phyloP scores from a whole-genome alignment of 1,140 invertebrate genomes.

The Drosophila pachea region DNA sequence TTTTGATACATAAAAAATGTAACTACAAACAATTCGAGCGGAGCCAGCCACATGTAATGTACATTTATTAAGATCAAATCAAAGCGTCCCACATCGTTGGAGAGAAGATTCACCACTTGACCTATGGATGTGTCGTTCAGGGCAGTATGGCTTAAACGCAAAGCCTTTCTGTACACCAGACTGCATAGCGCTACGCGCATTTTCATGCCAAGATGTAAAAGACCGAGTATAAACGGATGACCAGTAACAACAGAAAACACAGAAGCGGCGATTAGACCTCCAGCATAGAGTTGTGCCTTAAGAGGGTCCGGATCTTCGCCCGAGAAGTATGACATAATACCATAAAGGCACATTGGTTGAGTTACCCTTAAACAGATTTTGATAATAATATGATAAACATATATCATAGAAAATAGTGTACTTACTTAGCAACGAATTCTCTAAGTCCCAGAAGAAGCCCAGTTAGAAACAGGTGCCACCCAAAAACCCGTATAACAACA shows the following conservation, averaged over 20 bases:
- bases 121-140: conserved; percentile 88
- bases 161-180: conserved; percentile 83
- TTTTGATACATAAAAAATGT: conserved; percentile 79
- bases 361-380: conserved; percentile 34
- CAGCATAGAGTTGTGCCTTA: conserved; percentile 81
- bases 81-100: conserved; percentile 81
- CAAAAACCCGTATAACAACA: conserved; percentile 51
- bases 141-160: conserved; percentile 83
- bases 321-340: conserved; percentile 59
- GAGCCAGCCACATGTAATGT: conserved; percentile 80
- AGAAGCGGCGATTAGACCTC: conserved; percentile 81
- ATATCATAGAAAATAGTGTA: neutral
- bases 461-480: conserved; percentile 44
- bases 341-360: conserved; percentile 56
- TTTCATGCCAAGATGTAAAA: conserved; percentile 78
- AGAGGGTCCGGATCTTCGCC: conserved; percentile 40
- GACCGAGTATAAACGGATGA: conserved; percentile 82
- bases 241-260: conserved; percentile 80
- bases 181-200: conserved; percentile 81
- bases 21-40: conserved; percentile 80
- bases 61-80: conserved; percentile 73
- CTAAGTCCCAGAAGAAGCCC: conserved; percentile 34
- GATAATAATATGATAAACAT: neutral
- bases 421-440: conserved; percentile 51
- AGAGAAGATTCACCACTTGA: conserved; percentile 85